Conservation (phyloP, 2,113 vertebrate species). For the Phoenicopterus ruber region DNA sequence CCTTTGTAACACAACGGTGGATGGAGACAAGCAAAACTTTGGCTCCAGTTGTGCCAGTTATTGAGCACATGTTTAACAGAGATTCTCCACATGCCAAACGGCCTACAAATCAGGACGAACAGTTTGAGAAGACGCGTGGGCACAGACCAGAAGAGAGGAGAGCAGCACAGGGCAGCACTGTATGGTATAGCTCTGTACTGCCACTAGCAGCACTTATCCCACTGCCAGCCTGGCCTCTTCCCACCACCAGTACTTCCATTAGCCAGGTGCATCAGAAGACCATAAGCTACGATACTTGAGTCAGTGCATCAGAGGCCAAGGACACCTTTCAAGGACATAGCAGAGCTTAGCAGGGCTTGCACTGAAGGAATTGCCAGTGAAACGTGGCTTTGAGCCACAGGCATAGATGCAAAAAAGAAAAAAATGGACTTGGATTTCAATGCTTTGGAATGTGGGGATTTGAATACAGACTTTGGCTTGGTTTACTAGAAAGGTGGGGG, state of each 20-base stretch:
- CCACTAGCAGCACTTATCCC: not conserved
- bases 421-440: not conserved
- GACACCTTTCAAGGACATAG: not conserved
- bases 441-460: not conserved
- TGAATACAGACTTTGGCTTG: not conserved
- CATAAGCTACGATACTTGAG: not conserved
- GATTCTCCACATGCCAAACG: not conserved
- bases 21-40: not conserved
- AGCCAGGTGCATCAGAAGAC: not conserved
- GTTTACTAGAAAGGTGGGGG: not conserved
- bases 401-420: rapidly evolving
- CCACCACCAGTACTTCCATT: not conserved
- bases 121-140: not conserved
- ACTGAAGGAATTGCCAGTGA: not conserved
- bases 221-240: not conserved
- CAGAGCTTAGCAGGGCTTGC: not conserved
- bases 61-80: not conserved
- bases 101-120: not conserved
- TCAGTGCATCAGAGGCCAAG: not conserved
- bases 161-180: not conserved
- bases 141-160: not conserved
- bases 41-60: not conserved
- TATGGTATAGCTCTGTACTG: not conserved
- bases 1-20: not conserved
- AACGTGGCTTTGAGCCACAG: not conserved